phyloP scores from a whole-genome alignment of 2,113 vertebrate genomes.

The Axis porcinus region DNA sequence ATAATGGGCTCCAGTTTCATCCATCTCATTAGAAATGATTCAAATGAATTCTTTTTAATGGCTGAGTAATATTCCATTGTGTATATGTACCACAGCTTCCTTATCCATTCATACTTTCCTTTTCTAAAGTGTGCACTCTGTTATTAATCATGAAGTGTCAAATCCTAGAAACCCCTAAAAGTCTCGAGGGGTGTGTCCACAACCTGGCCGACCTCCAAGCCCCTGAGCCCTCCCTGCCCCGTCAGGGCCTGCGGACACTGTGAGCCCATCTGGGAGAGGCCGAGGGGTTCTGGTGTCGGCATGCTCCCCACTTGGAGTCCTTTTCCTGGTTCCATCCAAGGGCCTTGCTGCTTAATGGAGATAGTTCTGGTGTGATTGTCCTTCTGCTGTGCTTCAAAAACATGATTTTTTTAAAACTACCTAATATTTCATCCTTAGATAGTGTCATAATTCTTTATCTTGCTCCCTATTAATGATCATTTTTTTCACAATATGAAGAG shows the following conservation, averaged over 20 bases:
- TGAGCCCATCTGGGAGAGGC: neutral
- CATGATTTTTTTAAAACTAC: neutral
- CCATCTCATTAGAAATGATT: too few relatives aligned
- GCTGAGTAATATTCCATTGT: too few relatives aligned
- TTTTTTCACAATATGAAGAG: neutral
- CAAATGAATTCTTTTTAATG: too few relatives aligned
- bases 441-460: neutral
- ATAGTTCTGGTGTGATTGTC: neutral
- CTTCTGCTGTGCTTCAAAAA: neutral
- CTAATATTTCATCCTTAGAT: neutral
- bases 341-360: neutral
- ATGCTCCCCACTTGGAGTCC: neutral
- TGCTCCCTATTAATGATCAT: neutral
- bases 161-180: neutral
- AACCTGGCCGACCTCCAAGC: neutral
- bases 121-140: neutral
- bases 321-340: neutral
- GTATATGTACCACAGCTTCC: too few relatives aligned
- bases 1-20: too few relatives aligned
- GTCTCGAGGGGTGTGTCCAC: neutral
- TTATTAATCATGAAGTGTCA: neutral
- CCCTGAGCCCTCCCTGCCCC: neutral
- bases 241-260: fast-evolving
- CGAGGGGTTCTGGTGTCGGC: fast-evolving
- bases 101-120: neutral